Percentiles rank a stretch among this genome's conserved stretches.
These are phyloP conservation scores for Xyrauchen texanus DNA, from an alignment of 2,113 vertebrate species.

Conservation along the genomic window DNA sequence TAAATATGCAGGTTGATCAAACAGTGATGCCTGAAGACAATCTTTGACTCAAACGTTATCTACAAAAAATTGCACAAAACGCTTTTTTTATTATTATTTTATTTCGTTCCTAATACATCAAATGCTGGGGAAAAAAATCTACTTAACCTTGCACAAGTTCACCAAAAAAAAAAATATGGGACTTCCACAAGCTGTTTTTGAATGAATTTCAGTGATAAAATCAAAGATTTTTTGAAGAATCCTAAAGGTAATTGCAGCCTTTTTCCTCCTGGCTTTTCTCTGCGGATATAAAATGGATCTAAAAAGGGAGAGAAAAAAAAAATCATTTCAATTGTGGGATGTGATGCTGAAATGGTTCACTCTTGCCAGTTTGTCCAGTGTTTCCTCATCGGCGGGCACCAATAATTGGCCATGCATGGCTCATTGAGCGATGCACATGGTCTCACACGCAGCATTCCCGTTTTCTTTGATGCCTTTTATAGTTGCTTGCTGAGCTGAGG, in stretches of 20 bases:
- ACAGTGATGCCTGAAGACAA: too few species aligned
- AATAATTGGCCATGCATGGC: conserved; percentile 71
- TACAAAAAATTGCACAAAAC: too few species aligned
- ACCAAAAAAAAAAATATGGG: background rate
- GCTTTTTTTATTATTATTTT: too few species aligned
- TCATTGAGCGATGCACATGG: conserved; percentile 67
- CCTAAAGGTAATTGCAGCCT: conserved; percentile 30
- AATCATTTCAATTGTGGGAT: conserved; percentile 39
- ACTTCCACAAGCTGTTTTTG: background rate
- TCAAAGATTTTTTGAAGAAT: conserved; percentile 1
- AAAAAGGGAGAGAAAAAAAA: conserved; percentile 15
- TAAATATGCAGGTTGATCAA: too few species aligned
- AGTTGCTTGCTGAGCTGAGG: conserved; percentile 51
- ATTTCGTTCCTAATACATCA: too few species aligned
- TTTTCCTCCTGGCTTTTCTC: conserved; percentile 18
- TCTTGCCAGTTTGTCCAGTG: conserved; percentile 40
- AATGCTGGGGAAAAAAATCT: background rate
- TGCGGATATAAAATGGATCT: conserved; percentile 6
- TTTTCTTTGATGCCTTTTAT: conserved; percentile 66
- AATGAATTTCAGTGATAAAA: background rate
- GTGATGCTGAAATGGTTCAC: conserved; percentile 12
- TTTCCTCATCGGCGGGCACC: conserved; percentile 47
- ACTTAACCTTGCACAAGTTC: background rate
- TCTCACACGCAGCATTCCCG: conserved; percentile 59
- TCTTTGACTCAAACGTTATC: too few species aligned